These are phyloP conservation scores for Ciona savignyi DNA, from an alignment of 23 tunicate genomes.

Conservation along the genomic window DNA sequence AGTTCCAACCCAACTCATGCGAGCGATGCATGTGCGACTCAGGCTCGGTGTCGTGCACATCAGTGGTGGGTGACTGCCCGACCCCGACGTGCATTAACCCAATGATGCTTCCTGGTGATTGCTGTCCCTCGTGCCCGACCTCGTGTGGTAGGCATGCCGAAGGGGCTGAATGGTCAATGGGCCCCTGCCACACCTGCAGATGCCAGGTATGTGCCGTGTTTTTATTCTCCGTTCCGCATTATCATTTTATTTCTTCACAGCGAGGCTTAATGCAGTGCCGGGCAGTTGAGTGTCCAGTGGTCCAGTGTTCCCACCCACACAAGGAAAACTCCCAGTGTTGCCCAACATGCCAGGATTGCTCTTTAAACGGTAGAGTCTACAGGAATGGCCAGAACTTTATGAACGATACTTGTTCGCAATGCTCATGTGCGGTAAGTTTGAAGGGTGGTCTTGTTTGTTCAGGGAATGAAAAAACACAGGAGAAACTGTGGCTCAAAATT, in stretches of 20 bases:
- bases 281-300: constrained; percentile 28
- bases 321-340: constrained; percentile 32
- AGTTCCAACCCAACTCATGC: constrained; percentile 30
- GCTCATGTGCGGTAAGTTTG: constrained; percentile 59
- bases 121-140: constrained; percentile 67
- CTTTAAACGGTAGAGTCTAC: constrained; percentile 26
- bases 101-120: constrained; percentile 40
- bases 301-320: constrained; percentile 47
- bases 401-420: constrained; percentile 38
- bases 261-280: constrained; percentile 17
- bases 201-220: constrained; percentile 65
- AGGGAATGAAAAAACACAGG: no score
- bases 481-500: no score
- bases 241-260: no score
- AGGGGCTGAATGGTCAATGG: constrained; percentile 47
- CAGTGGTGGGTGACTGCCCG: constrained; percentile 21
- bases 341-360: constrained; percentile 55
- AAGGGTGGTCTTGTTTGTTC: no score
- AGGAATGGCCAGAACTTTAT: constrained; percentile 43
- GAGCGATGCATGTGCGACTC: constrained; percentile 48
- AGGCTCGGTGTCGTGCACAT: constrained; percentile 57
- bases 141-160: constrained; percentile 50
- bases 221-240: no score
- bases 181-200: constrained; percentile 38
- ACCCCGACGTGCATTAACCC: constrained; percentile 36